phyloP scores from a whole-genome alignment of 2,888 invertebrate species.

The Omphaloscelis lunosa region DNA sequence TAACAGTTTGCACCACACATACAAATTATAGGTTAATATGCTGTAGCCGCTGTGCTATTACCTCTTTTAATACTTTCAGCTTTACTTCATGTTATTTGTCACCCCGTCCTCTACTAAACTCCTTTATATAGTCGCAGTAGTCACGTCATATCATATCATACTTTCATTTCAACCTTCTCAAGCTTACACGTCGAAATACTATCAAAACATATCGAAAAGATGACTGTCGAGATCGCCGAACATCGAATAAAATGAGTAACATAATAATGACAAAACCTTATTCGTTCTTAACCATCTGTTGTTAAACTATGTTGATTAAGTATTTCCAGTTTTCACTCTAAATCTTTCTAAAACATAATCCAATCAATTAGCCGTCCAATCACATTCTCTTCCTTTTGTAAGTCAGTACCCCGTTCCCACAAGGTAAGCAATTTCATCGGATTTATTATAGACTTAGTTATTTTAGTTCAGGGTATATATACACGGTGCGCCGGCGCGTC shows the following conservation, averaged over 20 bases:
- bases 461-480: slow-evolving; percentile 80
- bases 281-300: not conserved
- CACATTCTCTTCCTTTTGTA: slow-evolving; percentile 42
- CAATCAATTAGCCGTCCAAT: slow-evolving; percentile 7
- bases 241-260: not conserved
- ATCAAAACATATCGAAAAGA: not conserved
- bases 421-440: slow-evolving; percentile 72
- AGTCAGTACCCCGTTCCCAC: slow-evolving; percentile 52
- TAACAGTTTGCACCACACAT: no score
- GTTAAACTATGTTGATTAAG: not conserved
- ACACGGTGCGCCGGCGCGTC: slow-evolving; percentile 80
- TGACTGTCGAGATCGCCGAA: not conserved
- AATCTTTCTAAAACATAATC: not conserved
- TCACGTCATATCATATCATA: no score
- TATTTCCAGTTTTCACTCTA: not conserved
- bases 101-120: not conserved
- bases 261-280: not conserved
- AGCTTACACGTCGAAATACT: not conserved
- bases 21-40: no score
- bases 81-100: not conserved
- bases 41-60: not conserved
- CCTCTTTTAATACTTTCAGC: not conserved
- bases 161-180: not conserved
- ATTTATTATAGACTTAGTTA: slow-evolving; percentile 78
- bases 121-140: not conserved